Conservation (phyloP, 2,888 invertebrate genomes). For the Emmelina monodactyla region DNA sequence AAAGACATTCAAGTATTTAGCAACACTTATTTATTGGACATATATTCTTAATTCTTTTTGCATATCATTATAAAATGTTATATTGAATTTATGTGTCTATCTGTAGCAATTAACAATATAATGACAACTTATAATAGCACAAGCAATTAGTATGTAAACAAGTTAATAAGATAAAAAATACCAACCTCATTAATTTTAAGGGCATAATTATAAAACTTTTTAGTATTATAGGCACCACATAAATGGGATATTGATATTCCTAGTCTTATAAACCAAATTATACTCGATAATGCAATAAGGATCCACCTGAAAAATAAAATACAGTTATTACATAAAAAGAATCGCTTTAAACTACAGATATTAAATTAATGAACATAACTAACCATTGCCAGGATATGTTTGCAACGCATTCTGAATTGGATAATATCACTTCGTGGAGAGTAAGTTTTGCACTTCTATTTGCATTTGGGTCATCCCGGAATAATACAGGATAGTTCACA, state of each 20-base stretch:
- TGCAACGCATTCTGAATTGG: conserved; percentile 38
- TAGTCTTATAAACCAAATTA: conserved; percentile 81
- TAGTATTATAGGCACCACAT: conserved; percentile 89
- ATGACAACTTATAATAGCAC: too few relatives aligned
- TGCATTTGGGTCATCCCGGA: conserved; percentile 66
- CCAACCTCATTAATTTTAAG: conserved; percentile 83
- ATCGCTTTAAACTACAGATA: too few relatives aligned
- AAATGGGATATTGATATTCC: conserved; percentile 83
- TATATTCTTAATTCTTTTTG: too few relatives aligned
- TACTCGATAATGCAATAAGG: conserved; percentile 73
- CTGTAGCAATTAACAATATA: too few relatives aligned
- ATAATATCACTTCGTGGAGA: conserved; percentile 47
- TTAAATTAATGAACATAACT: too few relatives aligned
- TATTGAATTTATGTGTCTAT: too few relatives aligned
- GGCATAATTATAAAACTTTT: conserved; percentile 88
- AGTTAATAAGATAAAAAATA: conserved; percentile 13
- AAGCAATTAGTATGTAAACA: too few relatives aligned
- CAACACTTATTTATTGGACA: too few relatives aligned
- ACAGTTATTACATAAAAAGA: conserved; percentile 2
- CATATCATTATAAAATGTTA: too few relatives aligned
- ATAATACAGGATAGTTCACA: conserved; percentile 85
- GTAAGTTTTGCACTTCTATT: conserved; percentile 47
- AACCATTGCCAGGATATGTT: conserved; percentile 56
- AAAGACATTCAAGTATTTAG: too few relatives aligned
- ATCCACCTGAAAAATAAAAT: conserved; percentile 62